Base-by-base conservation (phyloP, 2,888 invertebrate genomes). In the Drosophila rellima region DNA sequence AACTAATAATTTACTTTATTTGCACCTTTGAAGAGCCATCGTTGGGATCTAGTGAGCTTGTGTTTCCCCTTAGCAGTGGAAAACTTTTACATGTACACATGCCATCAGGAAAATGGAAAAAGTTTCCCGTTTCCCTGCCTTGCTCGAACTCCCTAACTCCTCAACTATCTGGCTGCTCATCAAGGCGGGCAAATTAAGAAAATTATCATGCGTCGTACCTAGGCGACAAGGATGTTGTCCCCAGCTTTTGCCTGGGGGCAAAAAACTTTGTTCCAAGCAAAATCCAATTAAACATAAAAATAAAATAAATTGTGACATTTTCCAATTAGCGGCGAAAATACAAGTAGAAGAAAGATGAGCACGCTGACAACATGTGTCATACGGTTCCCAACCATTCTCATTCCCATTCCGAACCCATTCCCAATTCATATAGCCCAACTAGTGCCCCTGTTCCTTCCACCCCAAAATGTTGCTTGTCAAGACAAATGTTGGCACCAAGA, bases 1-100 rank as follows among this genome's bases (percentile, higher is more conserved):
- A 85, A 88, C 81, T 85, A 85, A 88, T 85, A 85, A 85, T 85
- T 85, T 85, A 85, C 86, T 85, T 85, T 88, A 85, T 85, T 86
- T 85, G 83, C 85, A 86, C 87, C 88, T 85, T 80, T 86, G 78
- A 85, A 82, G 86, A 83, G 86, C 65, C 68, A 56, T 50, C 60
- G 68, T n/a, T n/a, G 18, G 45, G n/a, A 29, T 47, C 29, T 47
- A 29, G 48, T 35, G 50, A 35, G 50, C n/a, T 17, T 15, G 26
- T 33, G 26, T 26, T 45, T 45, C 35, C 31, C n/a, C 26, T 26
- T 48, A 42, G 71, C 66, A 78, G 68, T 64, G 86, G 48, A 78
- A 78, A 85, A 88, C 77, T 85, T 88, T 86, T 83, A 70, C 83
- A 83, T 82, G 79, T 84, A 76, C 85, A 79, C 77, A 85, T 79